Conservation (phyloP, 1,140 invertebrate genomes). For the Aphelenchoides besseyi region DNA sequence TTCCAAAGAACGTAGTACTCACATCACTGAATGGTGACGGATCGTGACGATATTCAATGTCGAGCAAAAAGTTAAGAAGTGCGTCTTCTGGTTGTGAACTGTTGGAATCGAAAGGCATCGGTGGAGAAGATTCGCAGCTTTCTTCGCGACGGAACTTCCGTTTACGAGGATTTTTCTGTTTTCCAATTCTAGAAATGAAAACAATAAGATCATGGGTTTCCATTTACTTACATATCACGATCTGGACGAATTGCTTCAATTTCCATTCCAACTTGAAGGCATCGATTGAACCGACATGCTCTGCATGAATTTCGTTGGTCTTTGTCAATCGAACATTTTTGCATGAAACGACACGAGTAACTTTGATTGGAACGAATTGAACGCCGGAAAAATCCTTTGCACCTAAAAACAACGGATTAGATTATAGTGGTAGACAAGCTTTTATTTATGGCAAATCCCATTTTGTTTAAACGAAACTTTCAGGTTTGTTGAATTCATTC, state of each 20-base stretch:
- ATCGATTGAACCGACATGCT: slow-evolving; percentile 59
- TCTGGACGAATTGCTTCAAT: slow-evolving; percentile 60
- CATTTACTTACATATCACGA: slow-evolving; percentile 45
- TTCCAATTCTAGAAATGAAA: slow-evolving; percentile 44
- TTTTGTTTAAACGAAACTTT: too few relatives aligned
- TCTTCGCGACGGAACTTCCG: slow-evolving; percentile 50
- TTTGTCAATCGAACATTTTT: slow-evolving; percentile 58
- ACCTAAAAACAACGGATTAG: too few relatives aligned
- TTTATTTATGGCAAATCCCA: too few relatives aligned
- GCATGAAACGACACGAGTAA: slow-evolving; percentile 54
- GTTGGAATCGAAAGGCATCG: slow-evolving; percentile 52
- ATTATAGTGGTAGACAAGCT: too few relatives aligned
- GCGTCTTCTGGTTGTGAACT: slow-evolving; percentile 55
- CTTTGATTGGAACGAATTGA: slow-evolving; percentile 58
- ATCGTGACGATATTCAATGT: slow-evolving; percentile 39
- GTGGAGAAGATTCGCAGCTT: slow-evolving; percentile 40
- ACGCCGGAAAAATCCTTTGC: slow-evolving; percentile 62
- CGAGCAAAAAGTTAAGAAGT: slow-evolving; percentile 51
- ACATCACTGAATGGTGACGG: not conserved
- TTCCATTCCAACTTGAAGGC: slow-evolving; percentile 61
- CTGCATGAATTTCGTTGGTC: not conserved
- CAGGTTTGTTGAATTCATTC: too few relatives aligned
- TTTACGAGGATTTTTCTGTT: slow-evolving; percentile 61
- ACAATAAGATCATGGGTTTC: too few relatives aligned
- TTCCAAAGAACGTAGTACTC: not conserved